Evolutionary conservation across 2,888 invertebrate genomes (phyloP), one percentile per base, ranked within the genome.

Genomic region (Diogma glabrata): DNA sequence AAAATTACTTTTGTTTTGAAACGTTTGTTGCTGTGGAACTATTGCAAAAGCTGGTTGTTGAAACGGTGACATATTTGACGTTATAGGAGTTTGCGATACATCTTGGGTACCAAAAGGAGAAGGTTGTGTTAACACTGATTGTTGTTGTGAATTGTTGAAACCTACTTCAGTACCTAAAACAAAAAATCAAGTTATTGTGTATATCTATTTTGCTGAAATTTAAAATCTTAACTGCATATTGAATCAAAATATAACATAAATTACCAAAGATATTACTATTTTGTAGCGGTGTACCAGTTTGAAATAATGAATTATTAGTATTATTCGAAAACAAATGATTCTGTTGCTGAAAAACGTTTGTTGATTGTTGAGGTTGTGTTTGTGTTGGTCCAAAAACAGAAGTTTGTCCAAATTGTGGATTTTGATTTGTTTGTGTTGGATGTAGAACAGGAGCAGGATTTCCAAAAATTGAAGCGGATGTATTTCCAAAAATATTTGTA

Each of bases 361-460:
- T 46, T 20, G 26, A 26, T 30, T 56, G 57, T 24, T 53, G 47
- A 7, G 54, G 52, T n/a, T 55, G 56, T 12, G n/a, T n/a, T n/a
- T 55, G 56, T 14, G 47, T 49, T 2, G 55, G 36, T 6, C 55
- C 22, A 30, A 46, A 46, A 16, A 24, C 24, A 16, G 16, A 9
- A 8, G 23, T 14, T 12, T 43, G 43, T n/a, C 19, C 47, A 30
- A 47, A 53, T n/a, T n/a, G n/a, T 0, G 46, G 24, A 2, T 51
- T 51, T 55, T 1, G 64, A 57, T 55, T 67, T 64, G 4, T 63
- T 59, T 12, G 67, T 63, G 14, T 58, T 56, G 3, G 61, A 50
- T 17, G 63, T 64, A 9, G 69, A 66, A 24, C 66, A 67, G 51
- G 1, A 68, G 57, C 52, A 65, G 62, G 55, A 69, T 65, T 57